These are phyloP conservation scores for Salarias fasciatus DNA, from an alignment of 2,797 vertebrate species.

Conservation along the genomic window DNA sequence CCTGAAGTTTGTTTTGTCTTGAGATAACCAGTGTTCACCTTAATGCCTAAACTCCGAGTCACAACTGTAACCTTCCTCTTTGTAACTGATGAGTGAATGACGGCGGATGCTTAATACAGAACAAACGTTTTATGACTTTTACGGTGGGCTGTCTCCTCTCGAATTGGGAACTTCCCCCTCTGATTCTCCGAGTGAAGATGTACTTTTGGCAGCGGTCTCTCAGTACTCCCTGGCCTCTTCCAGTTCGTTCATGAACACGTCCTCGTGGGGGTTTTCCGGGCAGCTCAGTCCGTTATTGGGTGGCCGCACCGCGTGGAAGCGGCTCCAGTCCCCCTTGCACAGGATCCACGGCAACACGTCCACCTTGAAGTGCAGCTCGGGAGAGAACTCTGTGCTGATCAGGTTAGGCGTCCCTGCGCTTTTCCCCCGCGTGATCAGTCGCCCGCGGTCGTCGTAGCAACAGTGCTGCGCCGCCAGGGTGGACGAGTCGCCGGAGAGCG, in stretches of 20 bases:
- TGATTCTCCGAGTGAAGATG: constrained; percentile 51
- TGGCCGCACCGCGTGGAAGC: constrained; percentile 88
- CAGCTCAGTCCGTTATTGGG: constrained; percentile 90
- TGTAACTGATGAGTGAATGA: constrained; percentile 24
- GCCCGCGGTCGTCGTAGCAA: constrained; percentile 87
- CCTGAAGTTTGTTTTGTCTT: constrained; percentile 40
- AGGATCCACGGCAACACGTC: constrained; percentile 94
- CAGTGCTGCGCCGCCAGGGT: constrained; percentile 92
- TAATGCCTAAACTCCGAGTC: constrained; percentile 24
- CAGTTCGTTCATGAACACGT: constrained; percentile 91
- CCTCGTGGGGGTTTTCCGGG: constrained; percentile 87
- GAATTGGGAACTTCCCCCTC: constrained; percentile 58
- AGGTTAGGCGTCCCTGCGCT: constrained; percentile 91
- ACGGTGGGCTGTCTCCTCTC: constrained; percentile 44
- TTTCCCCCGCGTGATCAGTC: constrained; percentile 91
- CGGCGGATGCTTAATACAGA: constrained; percentile 36
- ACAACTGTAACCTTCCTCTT: constrained; percentile 39
- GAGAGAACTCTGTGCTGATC: constrained; percentile 93
- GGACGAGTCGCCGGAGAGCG: constrained; percentile 85
- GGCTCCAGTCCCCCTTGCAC: constrained; percentile 96
- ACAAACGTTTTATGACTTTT: constrained; percentile 37
- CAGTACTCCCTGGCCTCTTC: constrained; percentile 94
- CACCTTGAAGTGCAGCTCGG: constrained; percentile 94
- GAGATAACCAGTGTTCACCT: constrained; percentile 25
- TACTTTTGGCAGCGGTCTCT: constrained; percentile 63